A percentile compares a stretch with the other conserved stretches of the same genome.
phyloP scores from a whole-genome alignment of 2,888 invertebrate species.

The Lepeophtheirus nordmannii region DNA sequence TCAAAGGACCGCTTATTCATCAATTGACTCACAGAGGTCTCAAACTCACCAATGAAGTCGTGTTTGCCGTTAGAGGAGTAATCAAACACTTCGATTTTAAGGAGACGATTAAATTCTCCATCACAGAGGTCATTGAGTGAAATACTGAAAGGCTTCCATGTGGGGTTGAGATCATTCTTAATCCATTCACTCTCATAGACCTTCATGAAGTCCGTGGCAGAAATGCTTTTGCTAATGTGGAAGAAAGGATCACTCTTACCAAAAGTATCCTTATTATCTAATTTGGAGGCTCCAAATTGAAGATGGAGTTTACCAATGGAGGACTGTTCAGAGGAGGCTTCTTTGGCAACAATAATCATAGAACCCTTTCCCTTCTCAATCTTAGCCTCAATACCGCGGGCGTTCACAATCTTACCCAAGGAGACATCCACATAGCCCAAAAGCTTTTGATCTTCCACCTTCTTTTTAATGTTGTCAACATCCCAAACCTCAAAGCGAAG shows the following conservation, averaged over 20 bases:
- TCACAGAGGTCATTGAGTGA: slow-evolving; percentile 34
- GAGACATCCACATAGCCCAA: slow-evolving; percentile 41
- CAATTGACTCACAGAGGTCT: slow-evolving; percentile 34
- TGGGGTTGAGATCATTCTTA: slow-evolving; percentile 38
- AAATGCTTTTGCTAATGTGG: slow-evolving; percentile 32
- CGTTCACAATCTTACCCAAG: slow-evolving; percentile 40
- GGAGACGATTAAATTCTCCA: slow-evolving; percentile 36
- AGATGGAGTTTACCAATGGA: slow-evolving; percentile 32
- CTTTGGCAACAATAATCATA: slow-evolving; percentile 1
- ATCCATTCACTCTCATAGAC: slow-evolving; percentile 40
- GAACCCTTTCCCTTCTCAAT: slow-evolving; percentile 1
- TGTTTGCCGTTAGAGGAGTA: slow-evolving; percentile 37
- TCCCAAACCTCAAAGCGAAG: slow-evolving; percentile 40
- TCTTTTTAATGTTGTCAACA: slow-evolving; percentile 28
- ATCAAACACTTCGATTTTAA: slow-evolving; percentile 39
- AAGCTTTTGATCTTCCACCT: slow-evolving; percentile 36
- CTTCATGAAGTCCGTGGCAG: slow-evolving; percentile 33
- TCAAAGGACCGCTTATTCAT: slow-evolving; percentile 31
- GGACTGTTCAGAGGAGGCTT: slow-evolving; percentile 28
- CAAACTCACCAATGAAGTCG: slow-evolving; percentile 37
- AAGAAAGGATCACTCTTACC: slow-evolving; percentile 41
- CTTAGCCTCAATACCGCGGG: slow-evolving; percentile 8
- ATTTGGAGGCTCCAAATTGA: slow-evolving; percentile 33
- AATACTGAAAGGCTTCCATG: slow-evolving; percentile 37
- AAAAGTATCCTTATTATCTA: slow-evolving; percentile 40